Percentiles rank a stretch among this genome's conserved stretches.
Conservation (phyloP, 1,140 invertebrate genomes). For the Drosophila orena region DNA sequence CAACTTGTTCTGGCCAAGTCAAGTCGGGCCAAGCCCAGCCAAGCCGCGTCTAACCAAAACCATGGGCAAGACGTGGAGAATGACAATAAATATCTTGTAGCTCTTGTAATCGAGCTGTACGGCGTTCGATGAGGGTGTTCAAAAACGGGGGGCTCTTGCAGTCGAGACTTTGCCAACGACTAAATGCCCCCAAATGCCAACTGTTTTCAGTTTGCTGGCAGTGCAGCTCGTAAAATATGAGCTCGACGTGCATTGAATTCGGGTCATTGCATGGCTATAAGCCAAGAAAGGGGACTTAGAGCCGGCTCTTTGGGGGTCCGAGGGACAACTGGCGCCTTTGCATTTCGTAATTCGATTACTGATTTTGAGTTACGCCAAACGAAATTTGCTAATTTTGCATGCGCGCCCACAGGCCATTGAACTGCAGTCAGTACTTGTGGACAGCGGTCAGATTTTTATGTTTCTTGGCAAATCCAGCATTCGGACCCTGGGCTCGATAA, state of each 20-base stretch:
- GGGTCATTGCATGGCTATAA: conserved; percentile 63
- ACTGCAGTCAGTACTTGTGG: conserved; percentile 32
- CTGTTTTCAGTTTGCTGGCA: neutral
- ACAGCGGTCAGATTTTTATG: conserved; percentile 46
- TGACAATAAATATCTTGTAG: conserved; percentile 46
- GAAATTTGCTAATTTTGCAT: conserved; percentile 58
- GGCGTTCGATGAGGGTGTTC: conserved; percentile 9
- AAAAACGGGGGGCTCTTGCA: neutral
- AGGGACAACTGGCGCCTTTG: conserved; percentile 26
- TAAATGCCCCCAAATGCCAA: conserved; percentile 66
- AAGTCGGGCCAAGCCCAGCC: conserved; percentile 17
- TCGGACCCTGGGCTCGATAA: neutral
- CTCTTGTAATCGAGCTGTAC: conserved; percentile 26
- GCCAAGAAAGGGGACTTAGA: neutral
- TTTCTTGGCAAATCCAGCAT: conserved; percentile 39
- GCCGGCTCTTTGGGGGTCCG: neutral
- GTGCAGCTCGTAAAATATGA: conserved; percentile 59
- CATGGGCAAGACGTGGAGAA: conserved; percentile 16
- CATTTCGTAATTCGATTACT: conserved; percentile 70
- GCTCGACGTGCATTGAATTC: conserved; percentile 76
- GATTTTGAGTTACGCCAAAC: conserved; percentile 53
- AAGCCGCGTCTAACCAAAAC: conserved; percentile 16
- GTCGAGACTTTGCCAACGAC: conserved; percentile 48
- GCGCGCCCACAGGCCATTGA: conserved; percentile 59
- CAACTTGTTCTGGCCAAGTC: conserved; percentile 54